Evolutionary conservation across 1,140 invertebrate genomes (phyloP), one percentile per base, ranked within the genome.

Genomic region (Metopolophium dirhodum): DNA sequence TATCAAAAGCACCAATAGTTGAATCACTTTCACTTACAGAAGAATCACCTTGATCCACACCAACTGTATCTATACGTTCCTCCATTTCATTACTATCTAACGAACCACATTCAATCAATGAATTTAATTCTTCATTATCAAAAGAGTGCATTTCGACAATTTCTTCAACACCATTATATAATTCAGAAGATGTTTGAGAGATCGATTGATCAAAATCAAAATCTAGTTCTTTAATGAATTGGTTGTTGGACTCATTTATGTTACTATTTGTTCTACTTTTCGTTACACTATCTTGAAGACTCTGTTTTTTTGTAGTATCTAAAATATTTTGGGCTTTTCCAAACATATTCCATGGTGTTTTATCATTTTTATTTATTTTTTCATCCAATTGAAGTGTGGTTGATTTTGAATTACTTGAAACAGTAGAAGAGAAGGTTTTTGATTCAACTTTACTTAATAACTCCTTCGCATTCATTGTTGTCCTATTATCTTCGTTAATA

Each of bases 111-210:
- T 86, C 91, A 54, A 93, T 83, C 26, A 92, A 82, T 4, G 90
- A 93, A 86, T 41, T 93, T 54, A 93, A 30, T 51, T 93, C 91
- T 54, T 93, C 91, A n/a, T 85, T 83, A 57, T 93, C 91, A 41
- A 93, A 93, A 49, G 90, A 82, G 37, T 91, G 61, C 90, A 91
- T 91, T 85, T 93, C 82, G n/a, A 93, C 91, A 86, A 93, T 93
- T 86, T 86, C 91, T 86, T 93, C 91, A 47, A 91, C 90, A 1
- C 82, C 91, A 57, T 93, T 93, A 45, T 93, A 93, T 47, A 93
- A 93, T 47, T 93, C 77, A 93, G 91, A 3, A 2, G 91, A 85
- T 14, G 45, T 86, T 82, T 91, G 90, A 77, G 90, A 49, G 26
- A 82, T 92, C 45, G 91, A 93, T 83, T 82, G 82, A 86, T 93